Conservation (phyloP, 2,888 invertebrate genomes). For the Tigriopus californicus region DNA sequence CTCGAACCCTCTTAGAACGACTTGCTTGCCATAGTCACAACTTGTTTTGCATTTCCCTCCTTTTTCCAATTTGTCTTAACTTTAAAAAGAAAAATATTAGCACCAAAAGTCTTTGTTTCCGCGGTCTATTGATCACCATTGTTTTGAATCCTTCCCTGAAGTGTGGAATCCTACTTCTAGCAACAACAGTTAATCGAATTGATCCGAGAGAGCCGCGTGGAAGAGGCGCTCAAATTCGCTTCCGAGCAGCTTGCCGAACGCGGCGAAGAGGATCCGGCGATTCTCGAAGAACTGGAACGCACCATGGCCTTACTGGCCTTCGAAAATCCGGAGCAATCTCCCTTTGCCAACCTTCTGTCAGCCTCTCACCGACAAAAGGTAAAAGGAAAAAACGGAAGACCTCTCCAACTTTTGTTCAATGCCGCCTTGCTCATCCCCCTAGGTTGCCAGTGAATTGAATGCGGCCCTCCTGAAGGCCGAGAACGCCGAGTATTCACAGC, state of each 20-base stretch:
- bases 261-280: conserved; percentile 57
- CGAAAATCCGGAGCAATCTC: conserved; percentile 82
- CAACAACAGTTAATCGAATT: conserved; percentile 76
- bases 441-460: conserved; percentile 92
- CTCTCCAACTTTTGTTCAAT: neutral
- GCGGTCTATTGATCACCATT: neutral
- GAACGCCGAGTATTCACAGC: conserved; percentile 60
- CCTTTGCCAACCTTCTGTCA: conserved; percentile 81
- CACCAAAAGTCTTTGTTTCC: neutral
- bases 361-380: conserved; percentile 86
- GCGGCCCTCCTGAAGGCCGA: conserved; percentile 91
- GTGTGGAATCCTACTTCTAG: conserved; percentile 31
- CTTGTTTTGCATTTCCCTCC: too few species aligned
- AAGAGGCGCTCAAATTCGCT: conserved; percentile 72
- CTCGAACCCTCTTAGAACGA: too few species aligned
- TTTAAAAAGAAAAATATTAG: too few species aligned
- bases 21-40: too few species aligned
- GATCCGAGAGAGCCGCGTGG: conserved; percentile 61
- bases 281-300: conserved; percentile 61
- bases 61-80: too few species aligned
- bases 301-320: conserved; percentile 88
- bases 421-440: neutral
- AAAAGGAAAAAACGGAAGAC: neutral
- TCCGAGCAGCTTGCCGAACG: conserved; percentile 75
- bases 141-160: neutral